Evolutionary conservation across 1,140 invertebrate genomes (phyloP), one percentile per base, ranked within the genome.

Genomic region (Schlechtendalia chinensis): DNA sequence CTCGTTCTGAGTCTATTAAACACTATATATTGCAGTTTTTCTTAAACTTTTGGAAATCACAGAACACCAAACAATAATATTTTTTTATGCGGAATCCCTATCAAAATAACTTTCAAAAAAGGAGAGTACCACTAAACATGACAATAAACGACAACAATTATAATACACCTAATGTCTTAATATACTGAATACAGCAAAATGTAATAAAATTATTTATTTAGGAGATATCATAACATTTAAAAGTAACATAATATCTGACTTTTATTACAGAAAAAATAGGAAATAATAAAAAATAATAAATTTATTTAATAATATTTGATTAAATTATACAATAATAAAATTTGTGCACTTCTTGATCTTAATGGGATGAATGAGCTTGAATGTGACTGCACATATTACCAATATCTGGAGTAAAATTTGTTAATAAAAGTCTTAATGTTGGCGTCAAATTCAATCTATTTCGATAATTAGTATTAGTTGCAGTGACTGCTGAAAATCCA

Each of bases 381-480:
- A 61, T 61, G 22, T 61, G 22, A 61, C 58, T 61, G 58, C 58
- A 61, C 27, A 61, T 27, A 24, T 61, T 27, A 61, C 14, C 22
- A 61, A 61, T 61, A 27, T 61, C 58, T 61, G 58, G 58, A 61
- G 22, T 61, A 27, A 61, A 22, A 61, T 61, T 61, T 61, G 22
- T 61, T 61, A 61, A 61, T 61, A 22, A 27, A 27, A 61, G 58
- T 61, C 58, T 27, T 61, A 61, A 22, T 27, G 58, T 27, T 27
- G 58, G 27, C 58, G 58, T 61, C 58, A 22, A 59, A 59, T 59
- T 59, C 56, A 61, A 61, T 12, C 58, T 61, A 61, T 61, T 61
- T 61, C 6, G 58, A 61, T 27, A 61, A 14, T 61, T 61, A 61
- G 22, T 16, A 1, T 61, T 27, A 5, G 22, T 61, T 61, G 2